These are phyloP conservation scores for Acrocephalus arundinaceus DNA, from an alignment of 2,113 vertebrate genomes.

Conservation along the genomic window DNA sequence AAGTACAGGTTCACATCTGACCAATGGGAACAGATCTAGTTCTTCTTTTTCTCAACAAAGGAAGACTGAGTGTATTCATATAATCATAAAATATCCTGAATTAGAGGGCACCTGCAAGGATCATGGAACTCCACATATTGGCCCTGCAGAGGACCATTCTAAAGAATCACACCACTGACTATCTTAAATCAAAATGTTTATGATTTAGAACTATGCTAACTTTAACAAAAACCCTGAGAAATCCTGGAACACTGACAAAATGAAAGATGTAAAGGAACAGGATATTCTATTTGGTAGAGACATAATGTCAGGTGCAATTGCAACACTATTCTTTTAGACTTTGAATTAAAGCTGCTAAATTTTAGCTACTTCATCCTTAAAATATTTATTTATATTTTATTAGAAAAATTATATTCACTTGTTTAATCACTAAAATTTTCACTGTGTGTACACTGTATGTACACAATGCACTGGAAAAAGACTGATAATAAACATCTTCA, in stretches of 20 bases:
- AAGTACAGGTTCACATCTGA: neutral
- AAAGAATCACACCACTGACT: neutral
- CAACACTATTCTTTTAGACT: neutral
- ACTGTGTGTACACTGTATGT: neutral
- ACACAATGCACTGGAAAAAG: neutral
- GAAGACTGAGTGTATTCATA: neutral
- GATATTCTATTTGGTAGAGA: neutral
- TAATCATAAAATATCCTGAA: neutral
- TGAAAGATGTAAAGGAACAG: neutral
- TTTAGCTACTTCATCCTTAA: neutral
- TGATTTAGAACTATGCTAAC: neutral
- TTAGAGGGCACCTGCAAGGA: too few species aligned
- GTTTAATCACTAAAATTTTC: neutral
- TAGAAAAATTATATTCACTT: neutral
- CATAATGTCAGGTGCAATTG: neutral
- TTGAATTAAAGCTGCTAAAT: neutral
- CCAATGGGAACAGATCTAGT: neutral
- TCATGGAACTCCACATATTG: fast-evolving
- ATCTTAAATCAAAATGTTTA: neutral
- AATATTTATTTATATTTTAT: neutral
- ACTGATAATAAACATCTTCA: neutral
- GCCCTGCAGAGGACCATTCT: neutral
- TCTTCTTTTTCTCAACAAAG: neutral
- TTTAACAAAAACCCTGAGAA: neutral
- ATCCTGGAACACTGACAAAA: neutral